Percentiles rank a stretch among this genome's conserved stretches.
These are phyloP conservation scores for Emys orbicularis DNA, from an alignment of 2,797 vertebrate species.

Conservation along the genomic window DNA sequence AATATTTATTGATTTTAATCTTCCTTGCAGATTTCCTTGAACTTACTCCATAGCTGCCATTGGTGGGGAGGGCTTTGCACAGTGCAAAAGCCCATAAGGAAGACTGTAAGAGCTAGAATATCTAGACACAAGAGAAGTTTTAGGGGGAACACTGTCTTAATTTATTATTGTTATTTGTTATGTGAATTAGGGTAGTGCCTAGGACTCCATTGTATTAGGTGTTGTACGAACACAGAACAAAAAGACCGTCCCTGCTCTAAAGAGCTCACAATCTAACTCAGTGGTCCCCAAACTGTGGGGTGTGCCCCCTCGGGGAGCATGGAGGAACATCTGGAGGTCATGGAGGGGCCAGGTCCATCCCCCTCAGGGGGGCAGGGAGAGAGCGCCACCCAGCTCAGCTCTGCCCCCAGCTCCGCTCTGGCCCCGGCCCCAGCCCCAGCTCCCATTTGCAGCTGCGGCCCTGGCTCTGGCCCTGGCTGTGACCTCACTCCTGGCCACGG, in stretches of 20 bases:
- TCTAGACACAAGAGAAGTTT: background rate
- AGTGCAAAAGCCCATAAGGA: background rate
- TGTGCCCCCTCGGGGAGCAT: too few species aligned
- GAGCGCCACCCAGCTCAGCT: too few species aligned
- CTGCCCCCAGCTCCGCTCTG: too few species aligned
- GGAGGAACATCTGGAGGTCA: too few species aligned
- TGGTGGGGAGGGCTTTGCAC: background rate
- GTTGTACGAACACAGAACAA: background rate
- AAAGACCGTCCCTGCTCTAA: background rate
- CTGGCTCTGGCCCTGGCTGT: too few species aligned
- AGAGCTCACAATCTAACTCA: background rate
- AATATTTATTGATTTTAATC: background rate
- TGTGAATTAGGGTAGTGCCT: background rate
- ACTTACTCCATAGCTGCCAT: background rate
- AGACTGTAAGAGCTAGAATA: background rate
- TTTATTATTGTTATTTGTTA: background rate
- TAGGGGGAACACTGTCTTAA: background rate
- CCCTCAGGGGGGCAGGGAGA: too few species aligned
- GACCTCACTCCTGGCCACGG: too few species aligned
- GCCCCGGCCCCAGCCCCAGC: too few species aligned
- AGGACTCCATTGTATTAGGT: background rate
- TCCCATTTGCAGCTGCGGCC: too few species aligned
- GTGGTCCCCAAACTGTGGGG: too few species aligned
- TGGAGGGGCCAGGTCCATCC: too few species aligned
- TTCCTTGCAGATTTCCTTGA: conserved; percentile 14